phyloP scores from a whole-genome alignment of 2,888 invertebrate species.

The Tanytarsus gracilentus region DNA sequence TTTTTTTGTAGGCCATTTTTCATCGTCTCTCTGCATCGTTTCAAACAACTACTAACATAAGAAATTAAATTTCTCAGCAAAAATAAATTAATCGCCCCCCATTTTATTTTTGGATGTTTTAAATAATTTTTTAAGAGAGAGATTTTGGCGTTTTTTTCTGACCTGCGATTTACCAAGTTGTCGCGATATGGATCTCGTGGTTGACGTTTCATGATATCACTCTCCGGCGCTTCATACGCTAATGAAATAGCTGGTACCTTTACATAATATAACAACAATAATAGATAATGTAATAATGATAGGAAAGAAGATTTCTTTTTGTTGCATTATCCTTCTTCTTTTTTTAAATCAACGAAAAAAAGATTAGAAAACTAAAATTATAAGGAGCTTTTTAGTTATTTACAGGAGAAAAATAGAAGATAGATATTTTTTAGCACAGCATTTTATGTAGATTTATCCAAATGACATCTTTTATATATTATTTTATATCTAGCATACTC shows the following conservation, averaged over 20 bases:
- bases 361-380: too few relatives aligned
- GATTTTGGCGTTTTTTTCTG: conserved; percentile 34
- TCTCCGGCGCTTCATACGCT: conserved; percentile 98
- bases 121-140: background rate
- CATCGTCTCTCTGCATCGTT: background rate
- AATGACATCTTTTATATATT: too few relatives aligned
- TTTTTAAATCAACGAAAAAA: too few relatives aligned
- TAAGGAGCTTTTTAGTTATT: too few relatives aligned
- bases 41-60: conserved; percentile 15
- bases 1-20: background rate
- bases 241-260: conserved; percentile 98
- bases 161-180: conserved; percentile 99
- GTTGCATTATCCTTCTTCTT: background rate
- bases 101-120: background rate
- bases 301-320: conserved; percentile 4
- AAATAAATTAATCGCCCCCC: too few relatives aligned
- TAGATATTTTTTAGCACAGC: too few relatives aligned
- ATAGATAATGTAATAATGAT: too few relatives aligned
- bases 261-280: conserved; percentile 35
- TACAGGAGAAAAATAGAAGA: too few relatives aligned
- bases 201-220: conserved; percentile 98
- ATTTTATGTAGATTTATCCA: too few relatives aligned
- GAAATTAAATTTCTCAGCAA: background rate
- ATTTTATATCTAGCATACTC: too few relatives aligned
- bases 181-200: conserved; percentile 96